A percentile compares a stretch with the other conserved stretches of the same genome.
Evolutionary conservation across 1,140 invertebrate species (phyloP).

Genomic region (Bathynomus jamesi): DNA sequence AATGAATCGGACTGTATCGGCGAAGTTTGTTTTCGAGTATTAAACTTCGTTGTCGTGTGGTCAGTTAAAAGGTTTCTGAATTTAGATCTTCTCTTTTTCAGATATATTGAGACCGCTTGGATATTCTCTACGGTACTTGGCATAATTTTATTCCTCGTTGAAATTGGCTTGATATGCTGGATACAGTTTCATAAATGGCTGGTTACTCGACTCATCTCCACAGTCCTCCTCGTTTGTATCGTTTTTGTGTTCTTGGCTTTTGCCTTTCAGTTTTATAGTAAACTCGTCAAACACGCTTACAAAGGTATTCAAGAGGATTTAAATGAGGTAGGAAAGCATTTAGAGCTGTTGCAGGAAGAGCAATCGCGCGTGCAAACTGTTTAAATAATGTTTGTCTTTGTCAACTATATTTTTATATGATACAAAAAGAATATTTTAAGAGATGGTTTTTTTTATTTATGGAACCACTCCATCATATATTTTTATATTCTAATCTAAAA

Average conservation of each 20-base stretch:
- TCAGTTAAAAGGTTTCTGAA: no score
- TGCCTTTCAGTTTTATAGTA: conserved; percentile 88
- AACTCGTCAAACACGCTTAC: conserved; percentile 53
- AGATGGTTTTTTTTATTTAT: no score
- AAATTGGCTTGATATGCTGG: conserved; percentile 93
- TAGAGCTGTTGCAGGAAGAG: neutral
- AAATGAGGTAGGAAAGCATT: neutral
- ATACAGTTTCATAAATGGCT: conserved; percentile 79
- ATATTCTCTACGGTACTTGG: conserved; percentile 91
- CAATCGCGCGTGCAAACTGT: neutral
- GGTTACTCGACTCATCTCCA: conserved; percentile 72
- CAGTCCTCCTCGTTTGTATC: conserved; percentile 80
- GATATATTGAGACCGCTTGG: conserved; percentile 95
- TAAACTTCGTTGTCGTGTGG: no score
- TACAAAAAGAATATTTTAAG: no score
- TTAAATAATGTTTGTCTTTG: no score
- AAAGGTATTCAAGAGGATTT: neutral
- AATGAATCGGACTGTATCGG: no score
- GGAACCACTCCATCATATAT: no score
- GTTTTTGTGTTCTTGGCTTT: conserved; percentile 84
- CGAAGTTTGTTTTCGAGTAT: no score
- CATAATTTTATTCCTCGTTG: conserved; percentile 81
- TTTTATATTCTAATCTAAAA: no score
- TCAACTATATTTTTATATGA: no score
- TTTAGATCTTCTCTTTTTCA: conserved; percentile 47